Evolutionary conservation across 1,140 invertebrate species (phyloP).

Genomic region (Lerema accius): DNA sequence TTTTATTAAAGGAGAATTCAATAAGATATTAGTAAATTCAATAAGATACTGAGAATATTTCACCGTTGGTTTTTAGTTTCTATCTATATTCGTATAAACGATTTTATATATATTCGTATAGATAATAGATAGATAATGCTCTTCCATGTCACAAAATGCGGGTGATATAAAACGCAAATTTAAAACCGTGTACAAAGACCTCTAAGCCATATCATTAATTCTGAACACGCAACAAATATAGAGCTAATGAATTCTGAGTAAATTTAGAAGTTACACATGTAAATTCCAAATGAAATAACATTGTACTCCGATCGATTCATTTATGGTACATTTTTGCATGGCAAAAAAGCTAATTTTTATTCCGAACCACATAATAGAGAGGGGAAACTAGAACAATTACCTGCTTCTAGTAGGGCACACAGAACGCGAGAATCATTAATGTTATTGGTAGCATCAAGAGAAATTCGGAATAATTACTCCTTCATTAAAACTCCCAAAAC

Average conservation of each 20-base stretch:
- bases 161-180: slow-evolving; percentile 19
- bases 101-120: too few species aligned
- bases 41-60: too few species aligned
- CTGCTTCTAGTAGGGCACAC: slow-evolving; percentile 39
- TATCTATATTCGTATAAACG: too few species aligned
- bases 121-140: too few species aligned
- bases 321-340: slow-evolving; percentile 32
- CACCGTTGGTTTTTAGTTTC: too few species aligned
- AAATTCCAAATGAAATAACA: slow-evolving; percentile 5
- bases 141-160: slow-evolving; percentile 5
- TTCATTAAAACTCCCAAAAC: slow-evolving; percentile 47
- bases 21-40: too few species aligned
- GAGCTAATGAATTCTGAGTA: slow-evolving; percentile 50
- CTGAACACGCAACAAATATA: slow-evolving; percentile 42
- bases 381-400: slow-evolving; percentile 68
- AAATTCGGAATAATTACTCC: slow-evolving; percentile 63
- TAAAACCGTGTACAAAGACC: slow-evolving; percentile 1
- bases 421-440: slow-evolving; percentile 56
- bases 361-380: slow-evolving; percentile 54
- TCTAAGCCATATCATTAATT: slow-evolving; percentile 21
- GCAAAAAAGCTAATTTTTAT: slow-evolving; percentile 25
- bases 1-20: too few species aligned
- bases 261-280: slow-evolving; percentile 29
- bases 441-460: slow-evolving; percentile 49
- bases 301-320: too few species aligned